These are phyloP conservation scores for Pteromalus puparum DNA, from an alignment of 1,140 invertebrate species.

Conservation along the genomic window DNA sequence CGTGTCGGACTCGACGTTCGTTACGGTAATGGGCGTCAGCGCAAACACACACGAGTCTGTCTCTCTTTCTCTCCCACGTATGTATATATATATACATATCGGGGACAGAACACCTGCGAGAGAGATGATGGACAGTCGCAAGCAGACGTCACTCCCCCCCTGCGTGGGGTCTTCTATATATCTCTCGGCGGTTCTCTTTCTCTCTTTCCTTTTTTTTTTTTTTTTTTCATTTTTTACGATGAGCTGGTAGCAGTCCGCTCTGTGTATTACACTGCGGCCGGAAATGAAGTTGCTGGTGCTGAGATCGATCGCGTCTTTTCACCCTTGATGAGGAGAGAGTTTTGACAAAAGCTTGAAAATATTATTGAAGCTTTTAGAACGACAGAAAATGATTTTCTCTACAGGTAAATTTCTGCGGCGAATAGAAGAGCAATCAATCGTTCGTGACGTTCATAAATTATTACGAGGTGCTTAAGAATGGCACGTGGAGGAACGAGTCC, in stretches of 20 bases:
- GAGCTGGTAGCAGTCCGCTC: not conserved
- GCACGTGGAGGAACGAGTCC: slow-evolving; percentile 27
- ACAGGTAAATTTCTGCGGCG: not conserved
- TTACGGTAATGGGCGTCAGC: slow-evolving; percentile 20
- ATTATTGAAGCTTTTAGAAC: no score
- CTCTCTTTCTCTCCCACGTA: slow-evolving; percentile 26
- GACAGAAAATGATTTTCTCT: not conserved
- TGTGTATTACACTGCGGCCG: not conserved
- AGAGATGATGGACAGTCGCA: slow-evolving; percentile 13
- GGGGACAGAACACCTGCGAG: not conserved
- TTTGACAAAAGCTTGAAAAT: not conserved
- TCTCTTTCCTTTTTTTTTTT: not conserved
- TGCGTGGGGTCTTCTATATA: not conserved
- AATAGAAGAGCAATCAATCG: slow-evolving; percentile 35
- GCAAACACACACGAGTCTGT: not conserved
- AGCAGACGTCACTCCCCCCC: not conserved
- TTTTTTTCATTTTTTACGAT: slow-evolving; percentile 17
- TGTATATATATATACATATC: not conserved
- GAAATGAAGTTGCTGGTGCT: not conserved
- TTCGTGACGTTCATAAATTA: slow-evolving; percentile 47
- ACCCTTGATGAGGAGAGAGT: not conserved
- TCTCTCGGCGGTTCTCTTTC: no score
- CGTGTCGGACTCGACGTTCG: slow-evolving; percentile 7
- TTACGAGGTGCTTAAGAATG: slow-evolving; percentile 35
- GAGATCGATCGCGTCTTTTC: not conserved